phyloP scores from a whole-genome alignment of 2,888 invertebrate species.

The Troilus luridus region DNA sequence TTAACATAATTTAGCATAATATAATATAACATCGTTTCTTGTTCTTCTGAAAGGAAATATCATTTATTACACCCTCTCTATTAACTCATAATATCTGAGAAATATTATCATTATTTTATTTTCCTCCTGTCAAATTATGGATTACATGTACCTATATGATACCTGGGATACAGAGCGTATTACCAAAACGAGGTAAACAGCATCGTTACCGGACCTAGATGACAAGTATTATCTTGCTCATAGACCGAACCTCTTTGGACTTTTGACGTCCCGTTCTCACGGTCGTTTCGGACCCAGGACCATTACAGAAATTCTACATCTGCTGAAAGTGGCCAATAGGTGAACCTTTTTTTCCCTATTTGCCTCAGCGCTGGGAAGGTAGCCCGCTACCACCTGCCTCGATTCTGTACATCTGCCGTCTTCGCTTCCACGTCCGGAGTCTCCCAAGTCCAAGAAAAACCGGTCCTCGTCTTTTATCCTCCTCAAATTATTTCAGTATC shows the following conservation, averaged over 20 bases:
- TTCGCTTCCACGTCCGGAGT: not conserved
- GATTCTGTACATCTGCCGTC: not conserved
- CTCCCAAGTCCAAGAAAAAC: not conserved
- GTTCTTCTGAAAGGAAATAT: too few species aligned
- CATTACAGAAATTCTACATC: slow-evolving; percentile 54
- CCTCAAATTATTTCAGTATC: not conserved
- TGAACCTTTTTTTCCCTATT: slow-evolving; percentile 47
- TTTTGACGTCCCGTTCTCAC: slow-evolving; percentile 39
- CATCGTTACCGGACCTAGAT: not conserved
- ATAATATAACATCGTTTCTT: too few species aligned
- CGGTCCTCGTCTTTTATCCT: not conserved
- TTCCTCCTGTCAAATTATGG: not conserved
- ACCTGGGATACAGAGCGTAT: not conserved
- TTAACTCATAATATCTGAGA: too few species aligned
- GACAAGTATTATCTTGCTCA: not conserved
- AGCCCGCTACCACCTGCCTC: not conserved
- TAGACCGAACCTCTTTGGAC: too few species aligned
- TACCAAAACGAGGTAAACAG: not conserved
- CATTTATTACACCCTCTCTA: too few species aligned
- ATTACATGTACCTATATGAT: not conserved
- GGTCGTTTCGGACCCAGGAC: not conserved
- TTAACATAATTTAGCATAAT: too few species aligned
- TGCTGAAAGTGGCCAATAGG: slow-evolving; percentile 55
- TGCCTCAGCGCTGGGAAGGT: not conserved
- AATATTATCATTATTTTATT: not conserved